phyloP scores from a whole-genome alignment of 1,140 invertebrate genomes.

The Epicauta chinensis region DNA sequence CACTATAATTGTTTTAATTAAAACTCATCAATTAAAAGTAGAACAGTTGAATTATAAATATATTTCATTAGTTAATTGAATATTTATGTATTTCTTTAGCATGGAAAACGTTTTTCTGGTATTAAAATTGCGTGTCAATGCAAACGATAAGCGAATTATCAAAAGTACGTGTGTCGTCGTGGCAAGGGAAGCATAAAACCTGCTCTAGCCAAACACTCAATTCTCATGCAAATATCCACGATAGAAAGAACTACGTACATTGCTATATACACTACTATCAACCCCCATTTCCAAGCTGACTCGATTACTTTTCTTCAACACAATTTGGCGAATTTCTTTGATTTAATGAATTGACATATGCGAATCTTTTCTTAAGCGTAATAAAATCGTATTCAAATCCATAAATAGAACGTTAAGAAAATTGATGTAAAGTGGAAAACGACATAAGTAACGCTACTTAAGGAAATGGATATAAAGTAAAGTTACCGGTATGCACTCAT shows the following conservation, averaged over 20 bases:
- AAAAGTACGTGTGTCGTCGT: conserved; percentile 11
- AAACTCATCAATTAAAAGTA: conserved; percentile 9
- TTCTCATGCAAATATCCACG: conserved; percentile 13
- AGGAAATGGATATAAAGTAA: conserved; percentile 22
- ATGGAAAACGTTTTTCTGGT: conserved; percentile 4
- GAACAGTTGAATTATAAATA: conserved; percentile 7
- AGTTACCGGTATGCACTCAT: conserved; percentile 3
- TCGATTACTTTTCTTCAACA: no score
- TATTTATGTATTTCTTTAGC: conserved; percentile 11
- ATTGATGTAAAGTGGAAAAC: conserved; percentile 22
- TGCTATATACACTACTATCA: no score
- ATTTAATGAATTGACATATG: no score
- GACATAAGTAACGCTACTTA: conserved; percentile 22
- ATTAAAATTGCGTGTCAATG: conserved; percentile 16
- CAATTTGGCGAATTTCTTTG: no score
- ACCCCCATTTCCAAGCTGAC: no score
- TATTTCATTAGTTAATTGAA: conserved; percentile 20
- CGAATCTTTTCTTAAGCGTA: not conserved
- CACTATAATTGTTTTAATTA: conserved; percentile 9
- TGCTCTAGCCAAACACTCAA: conserved; percentile 13
- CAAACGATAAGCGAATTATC: conserved; percentile 15
- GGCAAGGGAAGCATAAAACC: conserved; percentile 13
- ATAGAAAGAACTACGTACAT: not conserved
- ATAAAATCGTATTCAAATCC: conserved; percentile 14
- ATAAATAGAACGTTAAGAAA: conserved; percentile 14